A percentile compares a stretch with the other conserved stretches of the same genome.
phyloP scores from a whole-genome alignment of 2,888 invertebrate genomes.

The Sphaeridia pumilis region DNA sequence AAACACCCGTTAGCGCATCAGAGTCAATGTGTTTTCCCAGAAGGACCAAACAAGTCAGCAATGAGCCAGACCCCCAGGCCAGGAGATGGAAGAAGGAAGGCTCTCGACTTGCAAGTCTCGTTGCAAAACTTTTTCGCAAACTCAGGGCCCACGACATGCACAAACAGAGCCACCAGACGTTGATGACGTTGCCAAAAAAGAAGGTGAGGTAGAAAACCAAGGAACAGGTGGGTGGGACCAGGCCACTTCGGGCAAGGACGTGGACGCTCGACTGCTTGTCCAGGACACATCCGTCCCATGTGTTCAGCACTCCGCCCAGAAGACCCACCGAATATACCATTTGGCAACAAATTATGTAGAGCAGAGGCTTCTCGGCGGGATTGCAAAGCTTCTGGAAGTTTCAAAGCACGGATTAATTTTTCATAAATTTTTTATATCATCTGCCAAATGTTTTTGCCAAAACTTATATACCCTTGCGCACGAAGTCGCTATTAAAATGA shows the following conservation, averaged over 20 bases:
- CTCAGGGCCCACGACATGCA: conserved; percentile 71
- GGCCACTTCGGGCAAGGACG: conserved; percentile 64
- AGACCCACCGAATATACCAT: conserved; percentile 69
- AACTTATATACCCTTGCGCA: conserved; percentile 10
- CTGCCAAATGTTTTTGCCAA: too few species aligned
- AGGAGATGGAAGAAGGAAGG: conserved; percentile 62
- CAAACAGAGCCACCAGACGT: conserved; percentile 87
- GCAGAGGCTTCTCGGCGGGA: conserved; percentile 58
- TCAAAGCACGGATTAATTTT: too few species aligned
- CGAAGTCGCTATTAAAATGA: conserved; percentile 14
- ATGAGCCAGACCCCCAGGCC: conserved; percentile 84
- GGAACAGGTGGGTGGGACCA: conserved; percentile 80
- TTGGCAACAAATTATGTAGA: conserved; percentile 71
- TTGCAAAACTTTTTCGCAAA: conserved; percentile 46
- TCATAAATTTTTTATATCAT: too few species aligned
- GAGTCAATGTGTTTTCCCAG: conserved; percentile 79
- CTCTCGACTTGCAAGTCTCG: conserved; percentile 48
- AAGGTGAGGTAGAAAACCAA: conserved; percentile 80
- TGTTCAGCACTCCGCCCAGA: conserved; percentile 67
- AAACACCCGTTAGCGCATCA: conserved; percentile 78
- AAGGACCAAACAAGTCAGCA: conserved; percentile 74
- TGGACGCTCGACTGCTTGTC: conserved; percentile 48
- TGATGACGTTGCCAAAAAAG: conserved; percentile 83
- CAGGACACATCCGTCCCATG: conserved; percentile 54
- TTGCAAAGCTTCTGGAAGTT: conserved; percentile 50